phyloP scores from a whole-genome alignment of 2,888 invertebrate genomes.

The Morpho deidamia region DNA sequence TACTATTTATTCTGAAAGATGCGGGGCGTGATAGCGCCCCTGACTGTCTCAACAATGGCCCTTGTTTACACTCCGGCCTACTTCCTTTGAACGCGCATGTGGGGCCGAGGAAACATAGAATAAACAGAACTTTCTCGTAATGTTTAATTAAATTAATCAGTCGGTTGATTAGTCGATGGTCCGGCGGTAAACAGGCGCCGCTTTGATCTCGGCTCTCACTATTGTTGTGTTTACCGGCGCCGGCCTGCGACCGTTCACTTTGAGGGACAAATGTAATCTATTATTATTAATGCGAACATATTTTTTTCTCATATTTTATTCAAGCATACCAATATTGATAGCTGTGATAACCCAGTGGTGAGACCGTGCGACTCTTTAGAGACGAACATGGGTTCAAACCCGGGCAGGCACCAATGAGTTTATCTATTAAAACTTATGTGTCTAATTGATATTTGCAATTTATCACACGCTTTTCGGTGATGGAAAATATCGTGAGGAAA shows the following conservation, averaged over 20 bases:
- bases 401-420: too few species aligned
- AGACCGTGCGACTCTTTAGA: too few species aligned
- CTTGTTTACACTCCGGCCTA: conserved; percentile 66
- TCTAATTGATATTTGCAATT: too few species aligned
- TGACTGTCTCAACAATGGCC: conserved; percentile 51
- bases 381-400: too few species aligned
- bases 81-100: conserved; percentile 76
- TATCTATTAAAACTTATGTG: too few species aligned
- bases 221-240: conserved; percentile 44
- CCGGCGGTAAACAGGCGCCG: conserved; percentile 70
- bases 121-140: conserved; percentile 78
- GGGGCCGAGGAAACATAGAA: conserved; percentile 75
- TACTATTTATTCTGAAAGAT: conserved; percentile 12
- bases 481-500: too few species aligned
- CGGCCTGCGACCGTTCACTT: conserved; percentile 20
- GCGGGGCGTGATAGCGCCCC: conserved; percentile 27
- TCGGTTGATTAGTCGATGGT: conserved; percentile 76
- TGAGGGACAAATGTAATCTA: conserved; percentile 14
- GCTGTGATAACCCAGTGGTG: too few species aligned
- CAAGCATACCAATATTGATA: too few species aligned
- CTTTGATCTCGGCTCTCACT: conserved; percentile 69
- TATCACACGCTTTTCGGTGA: too few species aligned
- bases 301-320: neutral
- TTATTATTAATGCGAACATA: neutral
- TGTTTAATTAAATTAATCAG: conserved; percentile 79